These are phyloP conservation scores for Neoascia interrupta DNA, from an alignment of 2,888 invertebrate genomes.

Conservation along the genomic window DNA sequence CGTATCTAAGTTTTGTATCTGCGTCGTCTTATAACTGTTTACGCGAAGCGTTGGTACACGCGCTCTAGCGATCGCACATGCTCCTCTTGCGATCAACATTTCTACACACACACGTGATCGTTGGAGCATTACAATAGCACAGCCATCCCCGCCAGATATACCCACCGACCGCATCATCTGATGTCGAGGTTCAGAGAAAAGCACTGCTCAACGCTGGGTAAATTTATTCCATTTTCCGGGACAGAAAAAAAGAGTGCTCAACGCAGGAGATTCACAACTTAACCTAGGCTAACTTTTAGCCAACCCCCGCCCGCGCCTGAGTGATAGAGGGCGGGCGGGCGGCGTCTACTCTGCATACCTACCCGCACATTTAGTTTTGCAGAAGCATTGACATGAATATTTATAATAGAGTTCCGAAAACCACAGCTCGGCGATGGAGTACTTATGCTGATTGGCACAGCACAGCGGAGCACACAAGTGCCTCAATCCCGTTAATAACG, in stretches of 20 bases:
- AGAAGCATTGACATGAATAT: constrained; percentile 62
- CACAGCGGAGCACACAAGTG: too few relatives aligned
- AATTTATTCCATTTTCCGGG: constrained; percentile 40
- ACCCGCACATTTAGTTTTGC: too few relatives aligned
- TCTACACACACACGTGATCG: constrained; percentile 41
- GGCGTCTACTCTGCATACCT: too few relatives aligned
- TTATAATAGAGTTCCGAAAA: constrained; percentile 53
- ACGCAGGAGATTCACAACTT: constrained; percentile 20
- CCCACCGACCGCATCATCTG: too few relatives aligned
- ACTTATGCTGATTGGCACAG: constrained; percentile 16
- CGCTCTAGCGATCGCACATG: constrained; percentile 57
- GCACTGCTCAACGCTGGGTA: constrained; percentile 31
- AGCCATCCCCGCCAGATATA: too few relatives aligned
- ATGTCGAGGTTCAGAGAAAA: too few relatives aligned
- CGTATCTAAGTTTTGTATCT: constrained; percentile 22
- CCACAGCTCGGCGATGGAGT: too few relatives aligned
- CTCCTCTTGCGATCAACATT: constrained; percentile 30
- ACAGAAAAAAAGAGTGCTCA: neutral
- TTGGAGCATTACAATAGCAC: constrained; percentile 53
- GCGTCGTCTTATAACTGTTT: constrained; percentile 55
- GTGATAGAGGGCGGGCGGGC: too few relatives aligned
- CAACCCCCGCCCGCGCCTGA: neutral
- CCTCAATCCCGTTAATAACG: constrained; percentile 30
- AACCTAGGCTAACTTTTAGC: constrained; percentile 4
- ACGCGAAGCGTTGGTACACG: constrained; percentile 62